Evolutionary conservation across 2,888 invertebrate genomes (phyloP).

Genomic region (Dione juno): DNA sequence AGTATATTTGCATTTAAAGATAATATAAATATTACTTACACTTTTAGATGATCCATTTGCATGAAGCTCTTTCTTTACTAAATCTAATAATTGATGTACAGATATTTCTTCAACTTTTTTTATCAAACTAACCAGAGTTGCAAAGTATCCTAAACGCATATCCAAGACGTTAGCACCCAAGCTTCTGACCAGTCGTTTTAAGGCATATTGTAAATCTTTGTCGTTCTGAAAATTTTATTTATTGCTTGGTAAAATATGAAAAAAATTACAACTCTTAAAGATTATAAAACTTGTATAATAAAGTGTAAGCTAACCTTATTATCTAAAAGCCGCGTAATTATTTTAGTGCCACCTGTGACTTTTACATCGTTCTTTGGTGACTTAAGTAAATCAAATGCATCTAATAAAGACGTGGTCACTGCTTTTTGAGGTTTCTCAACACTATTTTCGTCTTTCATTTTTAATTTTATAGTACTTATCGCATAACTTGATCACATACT

Average conservation of each 20-base stretch:
- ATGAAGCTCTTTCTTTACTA: constrained; percentile 86
- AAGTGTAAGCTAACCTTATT: constrained; percentile 68
- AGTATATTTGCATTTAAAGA: background rate
- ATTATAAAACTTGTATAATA: background rate
- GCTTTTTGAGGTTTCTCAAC: constrained; percentile 53
- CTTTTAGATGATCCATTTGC: constrained; percentile 85
- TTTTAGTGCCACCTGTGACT: constrained; percentile 71
- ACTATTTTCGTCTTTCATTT: constrained; percentile 66
- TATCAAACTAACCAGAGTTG: constrained; percentile 86
- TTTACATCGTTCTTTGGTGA: constrained; percentile 67
- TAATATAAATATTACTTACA: constrained; percentile 75
- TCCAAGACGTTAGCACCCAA: constrained; percentile 86
- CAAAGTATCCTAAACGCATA: constrained; percentile 87
- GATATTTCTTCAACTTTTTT: constrained; percentile 75
- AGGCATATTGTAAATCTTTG: constrained; percentile 86
- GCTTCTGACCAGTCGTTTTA: constrained; percentile 88
- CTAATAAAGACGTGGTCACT: constrained; percentile 69
- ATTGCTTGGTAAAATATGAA: constrained; percentile 12
- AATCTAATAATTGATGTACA: constrained; percentile 80
- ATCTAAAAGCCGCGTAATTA: constrained; percentile 67
- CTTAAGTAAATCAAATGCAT: constrained; percentile 73
- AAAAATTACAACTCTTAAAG: background rate
- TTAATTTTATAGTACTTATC: constrained; percentile 36
- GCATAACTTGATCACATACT: constrained; percentile 15
- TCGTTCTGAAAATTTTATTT: constrained; percentile 74